Evolutionary conservation across 2,797 vertebrate species (phyloP), one percentile per base, ranked within the genome.

Genomic region (Graptemys geographica): DNA sequence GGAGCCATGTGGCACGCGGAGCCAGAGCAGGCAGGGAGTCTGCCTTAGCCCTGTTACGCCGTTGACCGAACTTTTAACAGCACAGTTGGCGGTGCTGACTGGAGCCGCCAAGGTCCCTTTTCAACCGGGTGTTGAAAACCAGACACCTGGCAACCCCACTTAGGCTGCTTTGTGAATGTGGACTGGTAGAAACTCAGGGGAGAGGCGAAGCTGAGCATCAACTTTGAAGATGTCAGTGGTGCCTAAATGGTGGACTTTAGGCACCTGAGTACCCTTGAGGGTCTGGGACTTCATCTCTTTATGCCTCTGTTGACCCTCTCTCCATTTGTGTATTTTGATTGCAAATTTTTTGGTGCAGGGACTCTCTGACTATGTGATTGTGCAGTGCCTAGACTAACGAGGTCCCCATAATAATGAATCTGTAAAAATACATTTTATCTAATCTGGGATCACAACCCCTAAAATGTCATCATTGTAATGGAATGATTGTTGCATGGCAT

Each of bases 401-500:
- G 10, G 37, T 11, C 9, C 19, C 18, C 5, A 6, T 41, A 72
- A 18, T 23, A 72, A 72, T 23, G 37, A 72, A 72, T 72, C 69
- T 41, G 69, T 72, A 82, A 90, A 89, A 93, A n/a, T 85, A 3
- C 82, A 84, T 82, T 89, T 90, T 95, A 55, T 94, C 10, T 41
- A 72, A 72, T 41, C 84, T 96, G 59, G 81, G 90, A 96, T 95
- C 95, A 79, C 81, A 96, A 94, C 84, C 69, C 84, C 56, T 90
- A 88, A 95, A 93, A 95, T 94, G 59, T 81, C 5, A 2, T 95
- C 80, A 92, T 94, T 94, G 52, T 83, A 95, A 92, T 3, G 85
- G 37, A 72, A n/a, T 72, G 25, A 78, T 15, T 78, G 93, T 91
- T 95, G 88, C 69, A 79, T 88, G 94, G 89, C 84, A 96, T 74